Conservation (phyloP, 2,888 invertebrate species). For the Diloba caeruleocephala region DNA sequence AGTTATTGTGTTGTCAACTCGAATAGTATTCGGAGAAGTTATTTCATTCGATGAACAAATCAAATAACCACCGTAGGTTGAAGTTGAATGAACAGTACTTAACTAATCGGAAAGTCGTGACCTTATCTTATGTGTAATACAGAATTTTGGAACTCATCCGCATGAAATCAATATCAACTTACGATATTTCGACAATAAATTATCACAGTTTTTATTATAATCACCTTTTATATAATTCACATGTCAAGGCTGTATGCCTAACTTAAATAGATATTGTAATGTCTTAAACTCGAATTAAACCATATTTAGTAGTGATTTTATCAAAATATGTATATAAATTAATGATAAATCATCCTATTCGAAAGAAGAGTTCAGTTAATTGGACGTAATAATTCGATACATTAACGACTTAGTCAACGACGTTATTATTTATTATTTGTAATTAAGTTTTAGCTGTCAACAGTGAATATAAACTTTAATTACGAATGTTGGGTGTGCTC, state of each 20-base stretch:
- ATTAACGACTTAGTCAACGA: no score
- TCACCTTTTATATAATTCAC: slow-evolving; percentile 32
- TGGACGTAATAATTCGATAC: no score
- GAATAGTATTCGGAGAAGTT: slow-evolving; percentile 5
- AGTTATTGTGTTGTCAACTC: slow-evolving; percentile 18
- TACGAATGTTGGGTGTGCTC: slow-evolving; percentile 1
- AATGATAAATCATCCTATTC: no score
- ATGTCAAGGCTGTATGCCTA: slow-evolving; percentile 45
- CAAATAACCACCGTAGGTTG: slow-evolving; percentile 4
- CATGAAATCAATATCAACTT: slow-evolving; percentile 20
- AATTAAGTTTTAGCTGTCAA: slow-evolving; percentile 22
- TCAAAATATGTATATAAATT: no score
- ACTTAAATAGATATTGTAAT: slow-evolving; percentile 18
- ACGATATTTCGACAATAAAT: slow-evolving; percentile 49
- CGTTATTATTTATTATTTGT: slow-evolving; percentile 14
- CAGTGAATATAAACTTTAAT: slow-evolving; percentile 26
- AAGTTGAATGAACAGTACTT: slow-evolving; percentile 21
- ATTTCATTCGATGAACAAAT: slow-evolving; percentile 7
- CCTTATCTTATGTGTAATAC: slow-evolving; percentile 12
- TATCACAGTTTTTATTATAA: slow-evolving; percentile 38
- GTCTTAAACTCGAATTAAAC: slow-evolving; percentile 12
- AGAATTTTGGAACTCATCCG: slow-evolving; percentile 17
- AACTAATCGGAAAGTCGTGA: slow-evolving; percentile 9
- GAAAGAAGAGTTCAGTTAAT: slow-evolving; percentile 26
- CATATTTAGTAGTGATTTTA: slow-evolving; percentile 11